Base-by-base conservation (phyloP, 2,113 vertebrate species). In the Anarrhichthys ocellatus region DNA sequence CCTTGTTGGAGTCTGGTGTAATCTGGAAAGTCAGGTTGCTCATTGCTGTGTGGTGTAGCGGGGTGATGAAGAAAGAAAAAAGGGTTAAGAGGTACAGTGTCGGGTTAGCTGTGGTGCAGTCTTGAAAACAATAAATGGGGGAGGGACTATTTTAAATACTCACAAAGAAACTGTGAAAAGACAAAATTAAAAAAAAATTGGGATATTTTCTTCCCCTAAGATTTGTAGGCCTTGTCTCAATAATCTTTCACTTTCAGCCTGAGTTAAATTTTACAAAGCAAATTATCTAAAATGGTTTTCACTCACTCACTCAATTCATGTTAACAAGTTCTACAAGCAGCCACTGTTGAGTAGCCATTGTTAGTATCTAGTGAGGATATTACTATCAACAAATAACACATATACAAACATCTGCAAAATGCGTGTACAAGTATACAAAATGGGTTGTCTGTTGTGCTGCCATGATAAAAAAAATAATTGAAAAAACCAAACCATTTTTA, bases 1-100 rank as follows among this genome's bases (percentile, higher is more conserved):
- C 98, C 90, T 99, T 99, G 96, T 98, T 99, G 87, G 97, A 96
- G 64, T 99, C 98, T 0, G 98, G 98, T 0, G 98, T 99, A 86
- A 99, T 99, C 89, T 99, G 98, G 95, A 99, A 99, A 0, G 98
- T 99, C 87, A 97, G 94, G 7, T 99, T 99, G 92, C 91, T 96
- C 97, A 99, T 97, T 36, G 96, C 98, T 99, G 79, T 38, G 59
- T 75, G 17, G 50, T 76, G 24, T 3, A 32, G 36, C 14, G 1
- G 13, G 42, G 24, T 29, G n/a, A 32, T 72, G 38, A 71, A 69
- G 27, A 24, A 44, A 72, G 9, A 73, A 42, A 52, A 50, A 63
- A 27, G 7, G 38, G 20, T 81, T 75, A 67, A 62, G 22, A 32
- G 34, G 58, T 22, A 64, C 22, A n/a, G 22, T 38, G 22, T 17